Percentiles rank a stretch among this genome's conserved stretches.
phyloP scores from a whole-genome alignment of 2,797 vertebrate species.

The Sciurus vulgaris region DNA sequence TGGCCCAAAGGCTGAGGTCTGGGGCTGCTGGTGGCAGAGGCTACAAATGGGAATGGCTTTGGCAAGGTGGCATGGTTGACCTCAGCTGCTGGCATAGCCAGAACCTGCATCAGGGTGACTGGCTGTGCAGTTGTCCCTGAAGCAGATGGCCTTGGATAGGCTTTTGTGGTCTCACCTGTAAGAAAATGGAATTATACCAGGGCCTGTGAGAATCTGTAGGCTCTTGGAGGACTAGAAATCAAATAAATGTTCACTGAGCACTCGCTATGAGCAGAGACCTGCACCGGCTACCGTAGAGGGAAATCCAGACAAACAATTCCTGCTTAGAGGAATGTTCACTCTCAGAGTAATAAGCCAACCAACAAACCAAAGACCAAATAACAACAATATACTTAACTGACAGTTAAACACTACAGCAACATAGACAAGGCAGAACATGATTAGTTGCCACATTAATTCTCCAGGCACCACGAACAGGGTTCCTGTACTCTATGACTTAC shows the following conservation, averaged over 20 bases:
- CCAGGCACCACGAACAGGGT: neutral
- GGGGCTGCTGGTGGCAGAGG: conserved; percentile 70
- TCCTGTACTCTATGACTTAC: neutral
- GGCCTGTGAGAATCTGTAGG: neutral
- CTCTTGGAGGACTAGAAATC: neutral
- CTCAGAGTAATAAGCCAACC: neutral
- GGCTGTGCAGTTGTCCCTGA: neutral
- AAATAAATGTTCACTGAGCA: neutral
- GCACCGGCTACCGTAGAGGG: neutral
- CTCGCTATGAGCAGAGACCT: neutral
- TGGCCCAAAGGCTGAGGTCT: conserved; percentile 88
- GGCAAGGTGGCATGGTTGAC: conserved; percentile 71
- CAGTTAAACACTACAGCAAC: neutral
- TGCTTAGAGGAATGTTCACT: neutral
- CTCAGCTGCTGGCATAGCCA: conserved; percentile 68
- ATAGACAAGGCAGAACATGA: neutral
- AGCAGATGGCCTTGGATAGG: conserved; percentile 42
- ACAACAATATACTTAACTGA: neutral
- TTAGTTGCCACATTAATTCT: neutral
- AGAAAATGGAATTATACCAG: conserved; percentile 33
- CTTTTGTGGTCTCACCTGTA: conserved; percentile 79
- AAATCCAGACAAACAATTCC: neutral
- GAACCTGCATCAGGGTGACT: accelerated
- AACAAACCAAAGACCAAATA: conserved; percentile 33
- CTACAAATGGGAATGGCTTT: conserved; percentile 78